phyloP scores from a whole-genome alignment of 2,888 invertebrate species.

The Dusona sp. region DNA sequence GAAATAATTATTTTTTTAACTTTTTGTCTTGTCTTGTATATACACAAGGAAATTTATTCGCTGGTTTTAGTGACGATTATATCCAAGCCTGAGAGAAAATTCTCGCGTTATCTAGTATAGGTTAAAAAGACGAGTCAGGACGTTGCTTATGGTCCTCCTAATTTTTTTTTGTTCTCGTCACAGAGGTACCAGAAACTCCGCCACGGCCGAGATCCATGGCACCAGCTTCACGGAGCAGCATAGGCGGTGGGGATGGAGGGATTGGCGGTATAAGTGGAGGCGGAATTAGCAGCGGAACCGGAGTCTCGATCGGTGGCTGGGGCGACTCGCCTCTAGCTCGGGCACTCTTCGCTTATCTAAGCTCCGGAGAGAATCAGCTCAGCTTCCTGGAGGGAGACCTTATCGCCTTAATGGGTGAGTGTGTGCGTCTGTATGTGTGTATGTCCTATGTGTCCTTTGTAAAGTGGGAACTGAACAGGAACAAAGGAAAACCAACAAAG shows the following conservation, averaged over 20 bases:
- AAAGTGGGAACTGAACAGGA: conserved; percentile 55
- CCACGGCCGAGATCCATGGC: conserved; percentile 89
- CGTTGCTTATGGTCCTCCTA: conserved; percentile 5
- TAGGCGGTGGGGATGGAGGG: conserved; percentile 75
- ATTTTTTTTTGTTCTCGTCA: background rate
- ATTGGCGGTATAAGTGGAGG: conserved; percentile 76
- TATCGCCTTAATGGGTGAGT: conserved; percentile 91
- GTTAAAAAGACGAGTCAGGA: conserved; percentile 23
- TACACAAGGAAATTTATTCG: background rate
- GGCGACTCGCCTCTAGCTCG: conserved; percentile 92
- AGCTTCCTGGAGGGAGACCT: conserved; percentile 96
- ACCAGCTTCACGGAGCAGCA: conserved; percentile 80
- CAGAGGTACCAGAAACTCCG: conserved; percentile 84
- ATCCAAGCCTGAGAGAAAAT: conserved; percentile 8
- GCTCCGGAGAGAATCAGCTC: conserved; percentile 95
- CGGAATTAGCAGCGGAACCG: conserved; percentile 73
- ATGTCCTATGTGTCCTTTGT: conserved; percentile 24
- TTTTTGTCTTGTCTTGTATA: background rate
- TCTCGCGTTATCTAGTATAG: conserved; percentile 41
- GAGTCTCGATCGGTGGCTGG: conserved; percentile 81
- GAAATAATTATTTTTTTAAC: background rate
- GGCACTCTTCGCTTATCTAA: conserved; percentile 95
- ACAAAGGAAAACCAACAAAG: conserved; percentile 48
- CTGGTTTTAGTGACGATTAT: conserved; percentile 17
- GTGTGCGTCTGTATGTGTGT: conserved; percentile 1